Percentiles rank a stretch among this genome's conserved stretches.
These are phyloP conservation scores for Toxotes chatareus DNA, from an alignment of 2,113 vertebrate species.

Conservation along the genomic window DNA sequence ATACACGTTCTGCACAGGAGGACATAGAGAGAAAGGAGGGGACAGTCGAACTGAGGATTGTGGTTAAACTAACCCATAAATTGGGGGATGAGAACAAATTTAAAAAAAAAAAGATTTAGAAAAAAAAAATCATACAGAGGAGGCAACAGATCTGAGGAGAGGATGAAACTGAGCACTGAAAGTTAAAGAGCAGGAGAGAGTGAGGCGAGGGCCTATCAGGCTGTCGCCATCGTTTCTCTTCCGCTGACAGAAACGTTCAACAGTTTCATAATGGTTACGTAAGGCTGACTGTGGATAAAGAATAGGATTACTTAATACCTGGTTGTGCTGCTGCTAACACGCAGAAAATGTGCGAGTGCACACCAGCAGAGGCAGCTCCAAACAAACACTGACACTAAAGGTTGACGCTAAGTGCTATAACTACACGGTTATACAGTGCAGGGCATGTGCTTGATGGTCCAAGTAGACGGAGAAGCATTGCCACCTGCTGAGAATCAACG, in stretches of 20 bases:
- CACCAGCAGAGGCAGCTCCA: constrained; percentile 38
- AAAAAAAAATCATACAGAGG: not conserved
- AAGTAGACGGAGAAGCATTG: constrained; percentile 56
- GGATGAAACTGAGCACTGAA: not conserved
- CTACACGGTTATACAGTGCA: constrained; percentile 50
- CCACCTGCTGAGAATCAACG: constrained; percentile 32
- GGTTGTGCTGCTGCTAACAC: constrained; percentile 42
- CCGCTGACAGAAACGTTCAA: constrained; percentile 9
- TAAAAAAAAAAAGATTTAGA: not conserved
- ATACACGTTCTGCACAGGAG: constrained; percentile 90
- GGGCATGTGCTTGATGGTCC: constrained; percentile 25
- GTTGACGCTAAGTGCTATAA: constrained; percentile 49
- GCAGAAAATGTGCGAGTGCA: constrained; percentile 37
- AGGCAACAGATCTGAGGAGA: not conserved
- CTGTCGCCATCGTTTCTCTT: constrained; percentile 9
- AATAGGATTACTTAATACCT: constrained; percentile 71
- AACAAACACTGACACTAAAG: constrained; percentile 54
- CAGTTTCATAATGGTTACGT: constrained; percentile 76
- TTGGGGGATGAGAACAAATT: not conserved
- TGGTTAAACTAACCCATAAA: not conserved
- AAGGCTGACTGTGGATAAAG: constrained; percentile 59
- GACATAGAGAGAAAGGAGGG: no score
- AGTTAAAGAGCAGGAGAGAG: not conserved
- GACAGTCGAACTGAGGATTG: not conserved
- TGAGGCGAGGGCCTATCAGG: not conserved